These are phyloP conservation scores for Norana najaformis DNA, from an alignment of 2,888 invertebrate genomes.

Conservation along the genomic window DNA sequence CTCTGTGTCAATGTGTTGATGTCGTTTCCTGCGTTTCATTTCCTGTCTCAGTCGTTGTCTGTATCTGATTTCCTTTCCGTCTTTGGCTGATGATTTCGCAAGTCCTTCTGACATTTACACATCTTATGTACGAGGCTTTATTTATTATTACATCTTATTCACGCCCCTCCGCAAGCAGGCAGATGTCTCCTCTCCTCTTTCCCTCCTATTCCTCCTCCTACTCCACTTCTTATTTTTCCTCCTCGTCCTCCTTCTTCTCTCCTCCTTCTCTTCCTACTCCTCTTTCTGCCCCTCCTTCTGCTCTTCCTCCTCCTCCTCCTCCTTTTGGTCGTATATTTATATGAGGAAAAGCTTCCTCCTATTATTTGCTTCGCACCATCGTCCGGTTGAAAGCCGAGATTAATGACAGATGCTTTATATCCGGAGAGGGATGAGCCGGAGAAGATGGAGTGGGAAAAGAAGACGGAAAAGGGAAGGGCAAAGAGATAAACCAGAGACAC, in stretches of 20 bases:
- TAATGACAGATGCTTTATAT: constrained; percentile 25
- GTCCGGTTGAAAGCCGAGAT: constrained; percentile 17
- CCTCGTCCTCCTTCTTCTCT: not conserved
- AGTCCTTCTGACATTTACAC: not conserved
- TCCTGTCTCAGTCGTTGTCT: not conserved
- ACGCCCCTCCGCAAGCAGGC: not conserved
- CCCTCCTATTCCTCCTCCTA: not conserved
- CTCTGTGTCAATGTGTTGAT: not conserved
- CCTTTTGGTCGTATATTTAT: not conserved
- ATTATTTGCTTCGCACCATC: not conserved
- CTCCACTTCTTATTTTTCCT: not conserved
- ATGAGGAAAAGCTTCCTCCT: not conserved
- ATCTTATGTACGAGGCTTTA: constrained; percentile 7
- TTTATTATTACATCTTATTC: constrained; percentile 2
- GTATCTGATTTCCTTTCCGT: constrained; percentile 13
- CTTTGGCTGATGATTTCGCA: constrained; percentile 1
- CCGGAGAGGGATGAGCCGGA: constrained; percentile 9
- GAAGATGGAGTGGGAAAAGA: not conserved
- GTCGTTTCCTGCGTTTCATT: not conserved
- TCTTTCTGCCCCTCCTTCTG: not conserved
- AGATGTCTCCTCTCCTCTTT: not conserved
- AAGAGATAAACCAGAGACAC: not conserved
- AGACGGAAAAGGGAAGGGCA: not conserved
- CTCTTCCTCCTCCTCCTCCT: not conserved
- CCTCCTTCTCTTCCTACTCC: not conserved